phyloP scores from a whole-genome alignment of 2,113 vertebrate genomes.

The Muntiacus reevesi region DNA sequence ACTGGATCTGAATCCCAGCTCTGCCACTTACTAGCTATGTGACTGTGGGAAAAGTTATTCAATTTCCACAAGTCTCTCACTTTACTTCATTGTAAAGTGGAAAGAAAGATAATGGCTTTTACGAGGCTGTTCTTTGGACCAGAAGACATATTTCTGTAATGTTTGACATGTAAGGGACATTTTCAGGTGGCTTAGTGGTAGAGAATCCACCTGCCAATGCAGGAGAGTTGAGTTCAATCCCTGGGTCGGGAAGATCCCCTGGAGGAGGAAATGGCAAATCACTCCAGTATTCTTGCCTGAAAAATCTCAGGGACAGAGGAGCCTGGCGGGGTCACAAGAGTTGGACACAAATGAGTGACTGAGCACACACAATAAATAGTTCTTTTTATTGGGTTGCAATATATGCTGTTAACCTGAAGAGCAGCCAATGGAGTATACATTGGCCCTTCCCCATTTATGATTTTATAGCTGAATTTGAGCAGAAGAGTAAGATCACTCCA shows the following conservation, averaged over 20 bases:
- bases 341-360: neutral
- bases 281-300: neutral
- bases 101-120: slow-evolving; percentile 5
- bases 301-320: neutral
- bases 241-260: neutral
- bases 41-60: neutral
- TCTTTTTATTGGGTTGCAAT: neutral
- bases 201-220: neutral
- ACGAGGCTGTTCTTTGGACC: neutral
- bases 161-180: neutral
- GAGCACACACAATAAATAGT: neutral
- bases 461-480: neutral
- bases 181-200: neutral
- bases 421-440: neutral
- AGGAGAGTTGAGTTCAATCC: neutral
- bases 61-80: neutral
- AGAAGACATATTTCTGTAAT: neutral
- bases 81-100: neutral
- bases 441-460: neutral
- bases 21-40: neutral
- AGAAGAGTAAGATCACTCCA: neutral
- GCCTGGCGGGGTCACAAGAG: neutral
- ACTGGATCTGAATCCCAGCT: neutral
- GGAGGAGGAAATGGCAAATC: neutral
- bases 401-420: neutral